Evolutionary conservation across 2,888 invertebrate genomes (phyloP).

Genomic region (Andrena praecox): DNA sequence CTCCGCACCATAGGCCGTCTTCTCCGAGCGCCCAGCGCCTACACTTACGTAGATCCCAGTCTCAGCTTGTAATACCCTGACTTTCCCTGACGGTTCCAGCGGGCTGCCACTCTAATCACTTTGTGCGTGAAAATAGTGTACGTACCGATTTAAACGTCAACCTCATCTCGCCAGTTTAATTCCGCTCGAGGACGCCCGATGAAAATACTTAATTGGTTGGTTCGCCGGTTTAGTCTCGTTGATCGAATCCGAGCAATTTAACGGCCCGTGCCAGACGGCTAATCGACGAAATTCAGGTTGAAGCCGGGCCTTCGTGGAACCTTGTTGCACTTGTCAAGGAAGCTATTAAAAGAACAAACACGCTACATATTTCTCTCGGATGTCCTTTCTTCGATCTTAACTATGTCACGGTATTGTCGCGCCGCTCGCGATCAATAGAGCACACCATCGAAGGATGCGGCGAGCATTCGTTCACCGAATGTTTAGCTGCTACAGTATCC

Average conservation of each 20-base stretch:
- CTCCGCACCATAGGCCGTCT: no score
- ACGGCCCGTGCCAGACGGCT: conserved; percentile 57
- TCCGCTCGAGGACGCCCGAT: conserved; percentile 47
- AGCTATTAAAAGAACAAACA: background rate
- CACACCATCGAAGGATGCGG: background rate
- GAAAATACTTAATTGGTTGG: conserved; percentile 64
- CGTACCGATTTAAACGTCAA: conserved; percentile 46
- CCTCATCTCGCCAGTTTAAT: conserved; percentile 44
- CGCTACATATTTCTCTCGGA: conserved; percentile 1
- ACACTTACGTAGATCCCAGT: background rate
- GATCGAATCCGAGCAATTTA: conserved; percentile 66
- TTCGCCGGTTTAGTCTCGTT: conserved; percentile 61
- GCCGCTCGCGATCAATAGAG: background rate
- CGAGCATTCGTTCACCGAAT: background rate
- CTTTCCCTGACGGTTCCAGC: background rate
- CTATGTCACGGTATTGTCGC: background rate
- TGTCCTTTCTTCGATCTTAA: background rate
- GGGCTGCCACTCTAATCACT: background rate
- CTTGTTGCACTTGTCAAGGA: conserved; percentile 2
- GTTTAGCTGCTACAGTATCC: background rate
- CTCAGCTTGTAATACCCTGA: background rate
- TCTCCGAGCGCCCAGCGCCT: no score
- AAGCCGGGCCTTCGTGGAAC: background rate
- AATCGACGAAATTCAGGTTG: conserved; percentile 57
- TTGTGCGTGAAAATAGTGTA: background rate